phyloP scores from a whole-genome alignment of 2,888 invertebrate species.

The Brachycybe producta region DNA sequence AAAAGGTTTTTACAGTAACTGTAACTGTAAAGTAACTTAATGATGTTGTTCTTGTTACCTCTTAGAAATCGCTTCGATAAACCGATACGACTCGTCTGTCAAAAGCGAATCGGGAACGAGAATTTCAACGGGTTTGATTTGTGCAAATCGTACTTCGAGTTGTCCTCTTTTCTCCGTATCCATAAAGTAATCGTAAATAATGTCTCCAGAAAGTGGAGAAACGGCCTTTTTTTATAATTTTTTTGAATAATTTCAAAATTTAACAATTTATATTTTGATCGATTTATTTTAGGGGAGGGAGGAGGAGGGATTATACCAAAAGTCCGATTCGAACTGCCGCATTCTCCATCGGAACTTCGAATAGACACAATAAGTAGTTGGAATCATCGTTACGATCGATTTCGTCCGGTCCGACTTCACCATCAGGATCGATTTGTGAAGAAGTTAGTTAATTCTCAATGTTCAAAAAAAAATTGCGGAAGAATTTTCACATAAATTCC shows the following conservation, averaged over 20 bases:
- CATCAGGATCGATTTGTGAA: too few species aligned
- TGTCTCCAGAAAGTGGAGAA: conserved; percentile 10
- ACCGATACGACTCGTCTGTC: conserved; percentile 2
- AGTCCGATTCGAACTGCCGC: too few species aligned
- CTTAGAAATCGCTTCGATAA: neutral
- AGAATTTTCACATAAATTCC: too few species aligned
- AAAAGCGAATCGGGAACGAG: neutral
- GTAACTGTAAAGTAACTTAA: too few species aligned
- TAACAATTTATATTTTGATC: neutral
- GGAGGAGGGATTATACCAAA: too few species aligned
- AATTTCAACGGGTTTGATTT: conserved; percentile 8
- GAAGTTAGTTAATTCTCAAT: too few species aligned
- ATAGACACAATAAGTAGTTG: neutral
- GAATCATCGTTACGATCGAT: neutral
- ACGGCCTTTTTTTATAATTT: conserved; percentile 6
- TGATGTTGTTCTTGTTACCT: neutral
- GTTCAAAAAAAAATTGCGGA: too few species aligned
- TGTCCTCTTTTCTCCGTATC: conserved; percentile 5
- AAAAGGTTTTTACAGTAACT: too few species aligned
- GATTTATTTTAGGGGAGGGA: too few species aligned
- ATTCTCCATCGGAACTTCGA: conserved; percentile 2
- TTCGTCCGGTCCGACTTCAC: too few species aligned
- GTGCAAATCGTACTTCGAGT: neutral
- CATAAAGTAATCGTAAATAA: conserved; percentile 8
- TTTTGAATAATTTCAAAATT: too few species aligned